Evolutionary conservation across 2,888 invertebrate species (phyloP), one percentile per base, ranked within the genome.

Genomic region (Amphipyra tragopoginis): DNA sequence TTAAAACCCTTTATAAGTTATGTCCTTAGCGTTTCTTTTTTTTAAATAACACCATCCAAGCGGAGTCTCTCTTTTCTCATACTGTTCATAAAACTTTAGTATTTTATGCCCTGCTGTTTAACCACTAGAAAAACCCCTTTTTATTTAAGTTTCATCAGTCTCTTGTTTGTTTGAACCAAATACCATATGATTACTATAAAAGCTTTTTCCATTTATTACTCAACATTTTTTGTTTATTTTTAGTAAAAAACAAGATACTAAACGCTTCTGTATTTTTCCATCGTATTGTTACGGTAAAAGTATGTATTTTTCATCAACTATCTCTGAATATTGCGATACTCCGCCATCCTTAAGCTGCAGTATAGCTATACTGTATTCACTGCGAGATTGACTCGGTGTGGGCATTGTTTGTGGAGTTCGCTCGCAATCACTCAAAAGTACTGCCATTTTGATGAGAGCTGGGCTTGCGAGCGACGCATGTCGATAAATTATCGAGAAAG

Each of bases 361-460:
- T 77, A 74, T 72, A 77, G 65, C 70, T 80, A 80, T 77, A 78
- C 76, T 77, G 82, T 81, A 80, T 83, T 86, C 81, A 83, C 80
- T 74, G 83, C 72, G 87, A 87, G 93, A 93, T 93, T 91, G 93
- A 91, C 91, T 93, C 87, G 79, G 80, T 81, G 82, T 72, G 87
- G 65, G 66, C 85, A 93, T 93, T 94, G 94, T 93, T 93, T 92
- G 92, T 86, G 77, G 77, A 89, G 87, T 86, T 88, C 86, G 85
- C 88, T 89, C 82, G 92, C 91, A 94, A 93, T 94, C 93, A 93
- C 92, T 93, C 93, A 93, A 92, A 78, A 92, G 87, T 90, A 90
- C 91, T 81, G 69, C 79, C 73, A 73, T 85, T 85, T 83, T 79
- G 76, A 72, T 66, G 85, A 88, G 90, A 71, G 88, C 63, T 77